Base-by-base conservation (phyloP, 2,113 vertebrate species). In the Pontoporia blainvillei region DNA sequence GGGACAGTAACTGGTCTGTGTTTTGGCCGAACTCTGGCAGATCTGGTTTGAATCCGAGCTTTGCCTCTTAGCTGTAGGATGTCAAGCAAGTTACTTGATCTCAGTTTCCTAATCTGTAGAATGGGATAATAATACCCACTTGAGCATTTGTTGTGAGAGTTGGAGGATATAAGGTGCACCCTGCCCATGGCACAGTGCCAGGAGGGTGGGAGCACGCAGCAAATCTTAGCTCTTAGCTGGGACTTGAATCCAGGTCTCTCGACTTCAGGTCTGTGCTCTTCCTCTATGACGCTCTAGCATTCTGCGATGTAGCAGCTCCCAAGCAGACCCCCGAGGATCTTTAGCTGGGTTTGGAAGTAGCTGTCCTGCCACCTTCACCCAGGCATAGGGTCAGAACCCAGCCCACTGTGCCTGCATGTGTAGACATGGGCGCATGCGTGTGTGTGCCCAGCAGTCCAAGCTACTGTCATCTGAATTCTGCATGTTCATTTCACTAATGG, bases 111-210 rank as follows among this genome's bases (percentile, higher is more conserved):
- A 20, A 6, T n/a, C 54, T 10, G 2, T 54, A 41, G 39, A 54
- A 57, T 27, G 29, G 11, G 44, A 36, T 18, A 4, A 31, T 25
- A 52, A 20, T 2, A 52, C 4, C 66, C 14, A 6, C 36, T 5
- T 25, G 59, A 67, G 54, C 39, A 6, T 34, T 11, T 8, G 7
- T 36, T 11, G 34, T 44, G 82, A 23, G 52, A 59, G 9, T 1
- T n/a, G 13, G 44, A 86, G 29, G 36, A 25, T 5, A 14, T 17
- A 25, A 36, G n/a, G n/a, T 61, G 25, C 23, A 11, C 7, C 9
- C 1, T 21, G 39, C 31, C 2, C 21, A 0, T 0, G 2, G 73
- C 46, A 41, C 1, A 1, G 27, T 1, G 1, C 20, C 39, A 27
- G 27, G n/a, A 34, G 36, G 36, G 9, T 0, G 13, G 41, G 11